Base-by-base conservation (phyloP, 1,140 invertebrate species). In the Thaumatotibia leucotreta region DNA sequence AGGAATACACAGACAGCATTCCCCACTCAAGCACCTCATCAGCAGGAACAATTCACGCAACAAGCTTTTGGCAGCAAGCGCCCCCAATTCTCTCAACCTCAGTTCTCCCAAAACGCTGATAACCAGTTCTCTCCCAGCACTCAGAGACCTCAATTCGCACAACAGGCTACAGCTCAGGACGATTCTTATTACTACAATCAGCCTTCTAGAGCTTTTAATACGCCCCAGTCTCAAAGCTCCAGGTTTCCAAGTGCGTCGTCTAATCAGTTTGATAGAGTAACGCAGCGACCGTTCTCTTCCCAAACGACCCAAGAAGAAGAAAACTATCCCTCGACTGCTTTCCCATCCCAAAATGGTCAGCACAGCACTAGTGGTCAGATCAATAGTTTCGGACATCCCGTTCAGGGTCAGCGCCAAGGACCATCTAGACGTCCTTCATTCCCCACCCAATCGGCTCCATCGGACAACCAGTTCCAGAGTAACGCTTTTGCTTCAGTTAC, bases 101-200 rank as follows among this genome's bases (percentile, higher is more conserved):
- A 65, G 20, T 65, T 65, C 32, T 20, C 14, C 50, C 63, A 61
- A 49, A 68, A 68, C 22, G 45, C 62, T 22, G 70, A 77, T 65
- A 68, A 61, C 22, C 69, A 74, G 20, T 74, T 66, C 33, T 61
- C 73, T 11, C 54, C 70, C 4, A 80, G 70, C 50, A 80, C 73
- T 29, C 49, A 65, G 33, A 72, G 61, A n/a, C 70, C 72, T 68
- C 65, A 61, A 58, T 75, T 71, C 27, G 70, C 23, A 35, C 63
- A 33, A 31, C 79, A 81, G 67, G 27, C 67, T 17, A 77, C 78
- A 69, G 76, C 23, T 10, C 27, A 65, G 27, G 74, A 80, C 65
- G 52, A 74, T 54, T 75, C 77, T n/a, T 84, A 83, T 54, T 74
- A 79, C 66, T 83, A 82, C 61, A 82, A 77, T 32, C 69, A 67